These are phyloP conservation scores for Hippocampus comes DNA, from an alignment of 2,113 vertebrate species.

Conservation along the genomic window DNA sequence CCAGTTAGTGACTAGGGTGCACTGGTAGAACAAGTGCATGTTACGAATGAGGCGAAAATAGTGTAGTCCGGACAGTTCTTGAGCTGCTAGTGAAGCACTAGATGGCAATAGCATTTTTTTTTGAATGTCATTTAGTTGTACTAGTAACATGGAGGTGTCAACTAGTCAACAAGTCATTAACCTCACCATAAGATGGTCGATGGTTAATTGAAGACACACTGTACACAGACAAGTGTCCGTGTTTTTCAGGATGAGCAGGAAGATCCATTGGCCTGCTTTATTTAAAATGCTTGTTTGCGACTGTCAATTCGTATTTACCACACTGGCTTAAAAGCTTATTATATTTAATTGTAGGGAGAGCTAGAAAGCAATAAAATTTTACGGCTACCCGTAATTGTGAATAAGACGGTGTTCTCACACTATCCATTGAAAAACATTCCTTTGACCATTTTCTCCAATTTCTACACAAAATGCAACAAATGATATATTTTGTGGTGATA, in stretches of 20 bases:
- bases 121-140: too few species aligned
- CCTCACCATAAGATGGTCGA: neutral
- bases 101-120: too few species aligned
- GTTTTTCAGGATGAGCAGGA: neutral
- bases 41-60: too few species aligned
- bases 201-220: neutral
- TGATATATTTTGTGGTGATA: neutral
- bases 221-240: neutral
- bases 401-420: neutral
- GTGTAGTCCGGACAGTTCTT: too few species aligned
- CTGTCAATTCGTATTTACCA: constrained; percentile 1
- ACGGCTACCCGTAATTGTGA: neutral
- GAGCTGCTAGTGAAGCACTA: too few species aligned
- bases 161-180: neutral
- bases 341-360: constrained; percentile 2
- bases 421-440: neutral
- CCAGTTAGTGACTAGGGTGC: too few species aligned
- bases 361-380: neutral
- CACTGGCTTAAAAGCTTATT: constrained; percentile 1
- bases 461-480: neutral
- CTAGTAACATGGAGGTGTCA: too few species aligned
- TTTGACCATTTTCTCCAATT: neutral
- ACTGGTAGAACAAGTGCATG: too few species aligned
- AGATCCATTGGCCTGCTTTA: neutral
- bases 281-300: neutral